These are phyloP conservation scores for Chorisops tibialis DNA, from an alignment of 2,888 invertebrate genomes.

Conservation along the genomic window DNA sequence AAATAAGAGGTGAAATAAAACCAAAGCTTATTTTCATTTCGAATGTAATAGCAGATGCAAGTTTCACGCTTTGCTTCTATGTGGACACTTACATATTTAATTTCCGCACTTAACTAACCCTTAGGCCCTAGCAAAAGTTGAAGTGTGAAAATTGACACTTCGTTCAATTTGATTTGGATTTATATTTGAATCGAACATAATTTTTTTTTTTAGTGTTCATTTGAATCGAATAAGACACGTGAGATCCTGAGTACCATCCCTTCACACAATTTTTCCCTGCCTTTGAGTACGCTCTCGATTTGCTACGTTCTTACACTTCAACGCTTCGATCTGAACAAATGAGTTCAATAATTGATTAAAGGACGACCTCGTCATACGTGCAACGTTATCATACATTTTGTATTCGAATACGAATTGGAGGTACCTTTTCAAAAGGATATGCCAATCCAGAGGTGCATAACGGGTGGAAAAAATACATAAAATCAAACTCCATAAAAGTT, in stretches of 20 bases:
- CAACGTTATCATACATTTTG: conserved; percentile 13
- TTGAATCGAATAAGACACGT: no score
- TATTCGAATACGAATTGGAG: conserved; percentile 1
- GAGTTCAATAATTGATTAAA: conserved; percentile 25
- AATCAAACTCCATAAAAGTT: no score
- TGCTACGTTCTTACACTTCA: conserved; percentile 20
- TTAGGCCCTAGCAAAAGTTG: background rate
- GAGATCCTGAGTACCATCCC: no score
- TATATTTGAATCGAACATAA: background rate
- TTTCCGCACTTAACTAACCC: background rate
- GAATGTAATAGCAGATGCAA: no score
- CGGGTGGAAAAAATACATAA: background rate
- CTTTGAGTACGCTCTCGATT: background rate
- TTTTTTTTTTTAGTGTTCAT: no score
- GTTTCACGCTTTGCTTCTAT: no score
- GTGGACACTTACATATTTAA: background rate
- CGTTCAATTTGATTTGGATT: conserved; percentile 23
- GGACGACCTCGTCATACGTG: conserved; percentile 18
- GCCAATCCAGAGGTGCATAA: conserved; percentile 8
- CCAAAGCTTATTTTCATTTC: no score
- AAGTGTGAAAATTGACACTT: conserved; percentile 28
- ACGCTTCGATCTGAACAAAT: conserved; percentile 25
- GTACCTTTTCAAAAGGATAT: conserved; percentile 14
- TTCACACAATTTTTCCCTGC: no score
- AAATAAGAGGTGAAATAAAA: no score